Evolutionary conservation across 2,797 vertebrate genomes (phyloP).

Genomic region (Rhincodon typus): DNA sequence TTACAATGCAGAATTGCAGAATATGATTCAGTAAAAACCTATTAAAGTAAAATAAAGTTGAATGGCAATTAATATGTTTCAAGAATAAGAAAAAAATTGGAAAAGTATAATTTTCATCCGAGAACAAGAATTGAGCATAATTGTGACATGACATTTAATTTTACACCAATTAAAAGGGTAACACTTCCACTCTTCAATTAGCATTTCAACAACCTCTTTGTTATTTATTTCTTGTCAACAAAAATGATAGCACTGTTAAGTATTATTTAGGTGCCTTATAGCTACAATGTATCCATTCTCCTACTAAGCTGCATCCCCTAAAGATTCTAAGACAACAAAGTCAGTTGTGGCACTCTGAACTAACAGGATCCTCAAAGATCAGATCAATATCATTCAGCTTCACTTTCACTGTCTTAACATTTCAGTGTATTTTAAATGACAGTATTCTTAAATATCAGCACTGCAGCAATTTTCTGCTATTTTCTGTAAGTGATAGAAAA

Average conservation of each 20-base stretch:
- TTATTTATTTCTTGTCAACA: neutral
- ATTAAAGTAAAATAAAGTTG: neutral
- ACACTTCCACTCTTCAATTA: slow-evolving; percentile 2
- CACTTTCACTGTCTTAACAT: neutral
- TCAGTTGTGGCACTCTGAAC: neutral
- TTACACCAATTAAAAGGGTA: neutral
- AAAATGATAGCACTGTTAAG: neutral
- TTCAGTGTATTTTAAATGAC: slow-evolving; percentile 2
- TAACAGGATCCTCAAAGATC: neutral
- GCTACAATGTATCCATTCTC: neutral
- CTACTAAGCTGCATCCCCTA: neutral
- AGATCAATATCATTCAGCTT: neutral
- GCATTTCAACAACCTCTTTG: neutral
- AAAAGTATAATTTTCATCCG: neutral
- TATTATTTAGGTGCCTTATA: neutral
- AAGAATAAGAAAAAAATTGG: too few relatives aligned
- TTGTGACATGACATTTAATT: neutral
- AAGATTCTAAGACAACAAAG: neutral
- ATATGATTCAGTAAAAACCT: neutral
- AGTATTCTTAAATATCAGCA: neutral
- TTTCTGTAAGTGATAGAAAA: slow-evolving; percentile 18
- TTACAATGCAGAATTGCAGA: neutral
- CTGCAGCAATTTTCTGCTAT: neutral
- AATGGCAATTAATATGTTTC: neutral
- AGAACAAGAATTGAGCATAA: neutral